Base-by-base conservation (phyloP, 2,113 vertebrate genomes). In the Ammodytes marinus region DNA sequence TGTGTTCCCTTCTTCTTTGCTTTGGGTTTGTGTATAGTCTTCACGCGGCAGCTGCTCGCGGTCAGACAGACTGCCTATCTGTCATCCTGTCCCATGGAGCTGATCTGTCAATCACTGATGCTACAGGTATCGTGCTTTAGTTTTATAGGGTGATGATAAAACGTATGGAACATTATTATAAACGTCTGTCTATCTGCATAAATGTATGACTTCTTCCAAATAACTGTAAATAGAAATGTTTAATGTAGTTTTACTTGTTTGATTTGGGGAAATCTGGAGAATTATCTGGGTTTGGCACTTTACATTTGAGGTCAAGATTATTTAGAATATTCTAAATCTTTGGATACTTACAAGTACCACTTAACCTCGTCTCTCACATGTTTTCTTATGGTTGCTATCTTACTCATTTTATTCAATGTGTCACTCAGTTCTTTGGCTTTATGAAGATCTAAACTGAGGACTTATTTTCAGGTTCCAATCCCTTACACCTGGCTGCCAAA, bases 401-500 rank as follows among this genome's bases (percentile, higher is more conserved):
- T 15, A 53, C 64, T 43, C 1, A 45, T 69, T 66, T 54, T 2
- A 68, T 59, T 2, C 14, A 53, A 5, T 54, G 52, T 69, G 6
- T 65, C 14, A 54, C 0, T 9, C 2, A 52, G 55, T 17, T 52
- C 6, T 74, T 68, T 53, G 6, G 19, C 14, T 13, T 49, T 0
- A 59, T 57, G 0, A 1, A 0, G 12, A 5, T 19, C n/a, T 70
- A 59, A 61, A 66, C n/a, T 15, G 1, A 13, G 1, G 1, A 42
- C 70, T 71, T 8, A 4, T 72, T 39, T 63, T 46, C 79, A 99
- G 98, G 98, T 68, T 96, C 95, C 66, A 97, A 90, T 53, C 97
- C 96, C 81, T 95, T 99, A 91, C 98, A 99, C 82, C 95, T 99
- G 14, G 97, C 98, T 85, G 96, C 96, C 88, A 99, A 96, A 95